Evolutionary conservation across 2,797 vertebrate species (phyloP), one percentile per base, ranked within the genome.

Genomic region (Alauda arvensis): DNA sequence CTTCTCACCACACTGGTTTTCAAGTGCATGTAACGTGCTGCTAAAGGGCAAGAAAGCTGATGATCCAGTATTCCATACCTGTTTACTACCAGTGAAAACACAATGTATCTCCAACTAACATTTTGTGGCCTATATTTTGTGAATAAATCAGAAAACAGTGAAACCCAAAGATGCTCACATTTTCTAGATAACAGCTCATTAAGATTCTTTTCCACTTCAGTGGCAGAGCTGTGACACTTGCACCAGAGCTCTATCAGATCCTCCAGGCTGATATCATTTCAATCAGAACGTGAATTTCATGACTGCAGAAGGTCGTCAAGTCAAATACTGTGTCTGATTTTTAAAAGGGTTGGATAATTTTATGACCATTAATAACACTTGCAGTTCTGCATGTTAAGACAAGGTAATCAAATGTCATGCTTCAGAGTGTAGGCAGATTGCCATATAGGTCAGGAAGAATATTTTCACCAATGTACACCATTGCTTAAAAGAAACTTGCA

Each of bases 281-380:
- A 91, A 91, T 94, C 88, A 87, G 77, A 82, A 92, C 2, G 28
- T 87, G 91, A 90, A 87, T 94, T 94, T 93, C 92, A 90, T 90
- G 92, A 92, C 87, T 90, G 87, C 71, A 74, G 88, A 92, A 93
- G 93, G 94, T 95, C 83, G 17, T 85, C 70, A 87, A 92, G 93
- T 94, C 93, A 94, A 94, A 93, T 71, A 90, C 85, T 90, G 85
- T 93, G 85, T 89, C 93, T 93, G 94, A 94, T 92, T 95, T 93
- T 94, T 95, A 89, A 94, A 94, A 92, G 87, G 92, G 82, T 77
- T 94, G 91, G 65, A 85, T 94, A 91, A 95, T 95, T 94, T 95
- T 91, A 95, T 92, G 92, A 91, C 88, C 94, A 85, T 94, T 95
- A 90, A 85, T 89, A 95, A 93, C 85, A 84, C 91, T 94, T 93